phyloP scores from a whole-genome alignment of 2,888 invertebrate species.

The Dusona sp. region DNA sequence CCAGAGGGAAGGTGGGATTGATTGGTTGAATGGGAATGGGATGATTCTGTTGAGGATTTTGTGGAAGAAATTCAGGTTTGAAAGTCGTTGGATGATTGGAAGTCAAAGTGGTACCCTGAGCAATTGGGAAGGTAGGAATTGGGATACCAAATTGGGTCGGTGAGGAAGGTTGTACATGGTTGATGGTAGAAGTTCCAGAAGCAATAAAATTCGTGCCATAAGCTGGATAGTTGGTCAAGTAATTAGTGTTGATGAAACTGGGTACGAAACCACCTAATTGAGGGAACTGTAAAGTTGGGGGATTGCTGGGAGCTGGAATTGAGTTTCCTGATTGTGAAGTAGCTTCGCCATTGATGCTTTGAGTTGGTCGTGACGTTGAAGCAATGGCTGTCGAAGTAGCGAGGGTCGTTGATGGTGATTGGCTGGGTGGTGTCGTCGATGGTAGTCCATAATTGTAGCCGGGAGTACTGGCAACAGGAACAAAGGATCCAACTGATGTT shows the following conservation, averaged over 20 bases:
- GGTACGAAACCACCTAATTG: conserved; percentile 80
- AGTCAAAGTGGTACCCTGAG: conserved; percentile 69
- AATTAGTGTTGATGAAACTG: conserved; percentile 73
- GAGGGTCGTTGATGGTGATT: conserved; percentile 67
- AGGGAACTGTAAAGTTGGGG: conserved; percentile 68
- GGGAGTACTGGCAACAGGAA: conserved; percentile 70
- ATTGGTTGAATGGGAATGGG: conserved; percentile 69
- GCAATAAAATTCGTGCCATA: conserved; percentile 68
- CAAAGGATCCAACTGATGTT: conserved; percentile 72
- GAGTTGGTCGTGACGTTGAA: conserved; percentile 60
- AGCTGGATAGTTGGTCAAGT: conserved; percentile 71
- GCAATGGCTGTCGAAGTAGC: conserved; percentile 62
- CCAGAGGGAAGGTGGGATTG: conserved; percentile 56
- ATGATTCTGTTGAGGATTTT: conserved; percentile 57
- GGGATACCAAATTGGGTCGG: conserved; percentile 81
- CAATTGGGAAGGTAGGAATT: conserved; percentile 73
- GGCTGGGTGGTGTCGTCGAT: conserved; percentile 48
- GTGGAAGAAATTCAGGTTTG: conserved; percentile 53
- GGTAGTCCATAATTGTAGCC: conserved; percentile 58
- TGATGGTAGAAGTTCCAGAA: conserved; percentile 51
- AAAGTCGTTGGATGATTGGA: conserved; percentile 48
- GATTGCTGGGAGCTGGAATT: conserved; percentile 64
- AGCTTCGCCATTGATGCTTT: conserved; percentile 67
- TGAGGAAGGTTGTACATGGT: conserved; percentile 71
- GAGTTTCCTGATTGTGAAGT: conserved; percentile 69